phyloP scores from a whole-genome alignment of 2,113 vertebrate species.

The Cyanoderma ruficeps region DNA sequence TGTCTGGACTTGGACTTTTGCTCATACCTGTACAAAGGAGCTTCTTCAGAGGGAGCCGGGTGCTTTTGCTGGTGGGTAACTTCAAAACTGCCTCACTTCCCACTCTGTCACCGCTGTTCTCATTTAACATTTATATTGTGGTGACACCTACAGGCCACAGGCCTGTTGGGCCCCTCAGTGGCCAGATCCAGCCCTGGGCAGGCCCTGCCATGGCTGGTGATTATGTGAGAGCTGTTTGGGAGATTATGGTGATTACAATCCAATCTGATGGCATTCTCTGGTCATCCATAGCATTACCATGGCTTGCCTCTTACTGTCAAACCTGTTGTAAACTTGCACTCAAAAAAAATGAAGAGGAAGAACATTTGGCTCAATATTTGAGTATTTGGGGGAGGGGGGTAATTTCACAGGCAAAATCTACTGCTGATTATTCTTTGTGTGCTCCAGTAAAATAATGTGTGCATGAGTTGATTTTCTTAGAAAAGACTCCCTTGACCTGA shows the following conservation, averaged over 20 bases:
- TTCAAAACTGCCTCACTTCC: not conserved
- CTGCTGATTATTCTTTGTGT: not conserved
- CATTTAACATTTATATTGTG: slow-evolving; percentile 64
- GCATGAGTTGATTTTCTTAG: not conserved
- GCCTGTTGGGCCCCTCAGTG: not conserved
- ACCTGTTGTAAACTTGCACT: not conserved
- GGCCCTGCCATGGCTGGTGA: not conserved
- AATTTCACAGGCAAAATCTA: not conserved
- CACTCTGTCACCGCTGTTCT: not conserved
- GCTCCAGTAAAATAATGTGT: not conserved
- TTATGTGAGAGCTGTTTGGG: not conserved
- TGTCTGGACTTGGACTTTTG: not conserved
- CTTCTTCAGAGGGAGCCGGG: not conserved
- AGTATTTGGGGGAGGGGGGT: not conserved
- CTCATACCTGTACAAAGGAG: not conserved
- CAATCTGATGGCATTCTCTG: not conserved
- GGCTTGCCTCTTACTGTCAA: not conserved
- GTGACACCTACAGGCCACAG: slow-evolving; percentile 63
- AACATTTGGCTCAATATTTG: not conserved
- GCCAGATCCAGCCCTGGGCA: not conserved
- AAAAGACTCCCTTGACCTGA: not conserved
- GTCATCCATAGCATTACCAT: not conserved
- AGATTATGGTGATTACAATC: not conserved
- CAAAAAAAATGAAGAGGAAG: not conserved
- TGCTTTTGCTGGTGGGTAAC: not conserved